Evolutionary conservation across 1,140 invertebrate genomes (phyloP), one percentile per base, ranked within the genome.

Genomic region (Caerostris extrusa): DNA sequence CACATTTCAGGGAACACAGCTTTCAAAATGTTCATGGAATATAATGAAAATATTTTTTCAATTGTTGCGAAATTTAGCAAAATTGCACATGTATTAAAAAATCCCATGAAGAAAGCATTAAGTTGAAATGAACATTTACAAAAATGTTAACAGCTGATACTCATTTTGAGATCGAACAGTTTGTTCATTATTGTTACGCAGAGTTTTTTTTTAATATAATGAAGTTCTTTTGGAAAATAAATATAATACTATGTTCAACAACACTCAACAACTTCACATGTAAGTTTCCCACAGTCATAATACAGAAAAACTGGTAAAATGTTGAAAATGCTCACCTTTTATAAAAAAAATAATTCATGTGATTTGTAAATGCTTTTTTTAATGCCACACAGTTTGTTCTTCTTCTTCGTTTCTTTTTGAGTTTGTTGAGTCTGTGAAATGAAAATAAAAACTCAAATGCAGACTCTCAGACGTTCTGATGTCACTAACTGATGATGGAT

Each of bases 401-500:
- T 64, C 17, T 7, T 8, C 7, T 8, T 8, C 17, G 7, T 7
- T 64, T 64, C 61, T 8, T 64, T 64, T 58, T 58, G 53, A 57
- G 82, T 8, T 19, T 77, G n/a, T 34, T 53, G 71, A 19, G 4
- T 17, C 17, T 77, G 10, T 77, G 6, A 77, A 19, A 77, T 5
- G 10, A 77, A 77, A 64, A 17, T 64, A 77, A 3, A 77, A 12
- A 34, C 19, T 34, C n/a, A 8, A 77, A 2, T 7, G 17, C 61
- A 17, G 19, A 77, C 8, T 8, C 7, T 5, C 6, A 77, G 71
- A 34, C 71, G 50, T n/a, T 17, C 57, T 57, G 6, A 19, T 7
- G 82, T 57, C 55, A 61, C 57, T 94, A 94, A 85, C 93, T 94
- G 6, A 94, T 94, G 8, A 94, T 90, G 58, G 86, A 89, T 19